A percentile compares a stretch with the other conserved stretches of the same genome.
Conservation (phyloP, 2,113 vertebrate genomes). For the Chascanopsetta lugubris region DNA sequence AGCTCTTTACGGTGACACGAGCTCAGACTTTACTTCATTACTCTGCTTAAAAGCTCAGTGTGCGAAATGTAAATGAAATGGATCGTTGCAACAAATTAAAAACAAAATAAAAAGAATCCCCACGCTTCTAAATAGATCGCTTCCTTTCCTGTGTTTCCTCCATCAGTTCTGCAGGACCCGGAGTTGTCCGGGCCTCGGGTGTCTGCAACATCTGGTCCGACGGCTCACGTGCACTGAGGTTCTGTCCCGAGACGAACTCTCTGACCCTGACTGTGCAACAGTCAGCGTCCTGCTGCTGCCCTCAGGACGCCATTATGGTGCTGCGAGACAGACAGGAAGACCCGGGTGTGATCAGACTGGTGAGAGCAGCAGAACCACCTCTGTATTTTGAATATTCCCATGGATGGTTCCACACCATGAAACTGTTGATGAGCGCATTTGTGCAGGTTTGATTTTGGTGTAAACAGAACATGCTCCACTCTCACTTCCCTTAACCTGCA, state of each 20-base stretch:
- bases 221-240: slow-evolving; percentile 71
- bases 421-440: slow-evolving; percentile 4
- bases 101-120: too few species aligned
- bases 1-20: neutral
- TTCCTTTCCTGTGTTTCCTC: neutral
- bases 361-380: slow-evolving; percentile 54
- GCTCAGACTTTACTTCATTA: too few species aligned
- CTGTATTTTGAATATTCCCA: neutral
- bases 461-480: slow-evolving; percentile 20
- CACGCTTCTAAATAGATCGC: neutral
- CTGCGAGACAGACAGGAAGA: slow-evolving; percentile 85
- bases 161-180: slow-evolving; percentile 75
- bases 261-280: slow-evolving; percentile 80
- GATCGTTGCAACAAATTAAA: too few species aligned
- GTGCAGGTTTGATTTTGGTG: slow-evolving; percentile 14
- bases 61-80: too few species aligned
- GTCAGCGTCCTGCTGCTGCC: slow-evolving; percentile 46
- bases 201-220: slow-evolving; percentile 80
- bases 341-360: slow-evolving; percentile 77
- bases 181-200: slow-evolving; percentile 59
- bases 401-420: neutral
- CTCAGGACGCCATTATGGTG: slow-evolving; percentile 74
- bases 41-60: too few species aligned
- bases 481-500: slow-evolving; percentile 10
- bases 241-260: slow-evolving; percentile 75